These are phyloP conservation scores for Apantesis nais DNA, from an alignment of 2,888 invertebrate species.

Conservation along the genomic window DNA sequence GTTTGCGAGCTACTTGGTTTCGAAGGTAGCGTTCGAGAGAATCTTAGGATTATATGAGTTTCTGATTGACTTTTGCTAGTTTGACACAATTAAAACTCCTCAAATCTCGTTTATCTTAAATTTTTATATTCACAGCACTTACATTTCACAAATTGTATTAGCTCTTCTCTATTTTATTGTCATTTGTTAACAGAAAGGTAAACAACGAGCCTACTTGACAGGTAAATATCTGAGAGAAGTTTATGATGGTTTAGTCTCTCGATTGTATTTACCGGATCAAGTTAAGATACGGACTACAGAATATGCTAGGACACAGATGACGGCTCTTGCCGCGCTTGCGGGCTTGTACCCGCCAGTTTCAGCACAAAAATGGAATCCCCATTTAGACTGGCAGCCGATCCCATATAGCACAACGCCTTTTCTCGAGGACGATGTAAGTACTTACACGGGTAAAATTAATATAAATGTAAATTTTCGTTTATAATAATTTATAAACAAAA, in stretches of 20 bases:
- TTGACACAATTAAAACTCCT: not conserved
- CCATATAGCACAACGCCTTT: constrained; percentile 78
- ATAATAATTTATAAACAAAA: no score
- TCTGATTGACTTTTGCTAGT: not conserved
- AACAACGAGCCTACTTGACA: constrained; percentile 77
- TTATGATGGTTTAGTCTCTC: constrained; percentile 78
- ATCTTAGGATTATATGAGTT: not conserved
- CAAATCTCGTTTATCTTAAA: not conserved
- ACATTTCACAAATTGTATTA: not conserved
- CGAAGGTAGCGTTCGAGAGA: constrained; percentile 2
- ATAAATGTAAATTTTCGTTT: no score
- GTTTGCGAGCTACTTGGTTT: not conserved
- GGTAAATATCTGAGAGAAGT: constrained; percentile 77
- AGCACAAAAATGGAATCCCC: constrained; percentile 84
- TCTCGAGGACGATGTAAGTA: constrained; percentile 75
- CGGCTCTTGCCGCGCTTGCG: constrained; percentile 88
- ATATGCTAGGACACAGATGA: constrained; percentile 91
- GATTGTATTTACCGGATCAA: constrained; percentile 79
- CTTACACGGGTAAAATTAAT: not conserved
- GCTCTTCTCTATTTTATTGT: not conserved
- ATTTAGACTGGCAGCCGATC: constrained; percentile 89
- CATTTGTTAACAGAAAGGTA: constrained; percentile 74
- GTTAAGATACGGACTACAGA: constrained; percentile 87
- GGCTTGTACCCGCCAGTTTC: constrained; percentile 88
- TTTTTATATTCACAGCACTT: not conserved